Base-by-base conservation (phyloP, 2,888 invertebrate genomes). In the Aphelenchoides bicaudatus region DNA sequence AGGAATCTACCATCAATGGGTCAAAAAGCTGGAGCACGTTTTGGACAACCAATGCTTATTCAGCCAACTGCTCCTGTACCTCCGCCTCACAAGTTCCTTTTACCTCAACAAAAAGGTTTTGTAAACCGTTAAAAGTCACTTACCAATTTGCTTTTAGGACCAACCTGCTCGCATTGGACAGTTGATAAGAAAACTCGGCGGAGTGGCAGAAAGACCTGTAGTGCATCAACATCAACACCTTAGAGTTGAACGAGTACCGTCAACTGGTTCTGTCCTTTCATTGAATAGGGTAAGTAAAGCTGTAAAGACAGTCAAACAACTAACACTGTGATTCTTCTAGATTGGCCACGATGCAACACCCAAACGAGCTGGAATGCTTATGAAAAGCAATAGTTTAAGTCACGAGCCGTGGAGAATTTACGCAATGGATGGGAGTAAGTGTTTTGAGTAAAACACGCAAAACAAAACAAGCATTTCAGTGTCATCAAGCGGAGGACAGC, bases 371-470 rank as follows among this genome's bases (percentile, higher is more conserved):
- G 52, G 52, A 8, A 19, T 51, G 19, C 64, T 77, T 13, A 71
- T 71, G 70, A 77, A 77, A 63, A 69, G 70, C 56, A 74, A 68
- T 56, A 72, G 72, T 64, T 59, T 77, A 49, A 72, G 72, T 59
- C 63, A 66, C 38, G 77, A 77, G 49, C 76, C 75, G 21, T 77
- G 77, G 77, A 68, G 70, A 47, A 65, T 65, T 39, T 65, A 73
- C 39, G 64, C 72, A 30, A 66, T 66, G 48, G 52, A 65, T 27
- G 29, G 54, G 21, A 37, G 34, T n/a, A 23, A 38, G 34, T 37
- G 49, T 37, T 43, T n/a, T 25, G 34, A 34, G 16, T 13, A 13
- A 16, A 21, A 21, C 23, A 6, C 23, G 16, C 49, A 50, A 28
- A 31, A n/a, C n/a, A n/a, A n/a, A n/a, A n/a, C n/a, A n/a, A n/a